A percentile compares a stretch with the other conserved stretches of the same genome.
These are phyloP conservation scores for Oceanites oceanicus DNA, from an alignment of 2,113 vertebrate species.

Conservation along the genomic window DNA sequence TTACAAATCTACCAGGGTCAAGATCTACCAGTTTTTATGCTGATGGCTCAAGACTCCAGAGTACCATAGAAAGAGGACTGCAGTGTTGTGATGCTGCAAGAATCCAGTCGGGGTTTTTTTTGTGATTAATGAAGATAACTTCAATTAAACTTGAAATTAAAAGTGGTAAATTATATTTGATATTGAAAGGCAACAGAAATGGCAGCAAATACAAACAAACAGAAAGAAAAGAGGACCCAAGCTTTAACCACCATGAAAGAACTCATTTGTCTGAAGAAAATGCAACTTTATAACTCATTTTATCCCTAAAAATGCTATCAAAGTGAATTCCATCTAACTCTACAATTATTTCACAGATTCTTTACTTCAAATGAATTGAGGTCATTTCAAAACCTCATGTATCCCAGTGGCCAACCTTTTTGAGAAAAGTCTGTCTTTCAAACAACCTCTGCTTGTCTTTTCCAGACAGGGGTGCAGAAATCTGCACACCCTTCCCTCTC, in stretches of 20 bases:
- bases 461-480: background rate
- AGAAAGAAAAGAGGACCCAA: background rate
- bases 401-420: background rate
- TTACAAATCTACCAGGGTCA: background rate
- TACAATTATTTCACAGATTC: background rate
- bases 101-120: rapidly evolving
- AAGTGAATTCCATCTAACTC: background rate
- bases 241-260: background rate
- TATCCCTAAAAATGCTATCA: background rate
- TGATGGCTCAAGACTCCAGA: background rate
- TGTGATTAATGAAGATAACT: background rate
- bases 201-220: background rate
- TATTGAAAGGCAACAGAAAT: background rate
- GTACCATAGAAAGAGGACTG: background rate
- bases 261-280: background rate
- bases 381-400: background rate
- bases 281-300: background rate
- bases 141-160: background rate
- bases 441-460: background rate
- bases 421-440: background rate
- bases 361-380: background rate
- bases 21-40: background rate
- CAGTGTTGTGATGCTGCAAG: background rate
- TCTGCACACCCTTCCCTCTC: background rate
- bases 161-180: background rate